phyloP scores from a whole-genome alignment of 2,113 vertebrate genomes.

The Heptranchias perlo region DNA sequence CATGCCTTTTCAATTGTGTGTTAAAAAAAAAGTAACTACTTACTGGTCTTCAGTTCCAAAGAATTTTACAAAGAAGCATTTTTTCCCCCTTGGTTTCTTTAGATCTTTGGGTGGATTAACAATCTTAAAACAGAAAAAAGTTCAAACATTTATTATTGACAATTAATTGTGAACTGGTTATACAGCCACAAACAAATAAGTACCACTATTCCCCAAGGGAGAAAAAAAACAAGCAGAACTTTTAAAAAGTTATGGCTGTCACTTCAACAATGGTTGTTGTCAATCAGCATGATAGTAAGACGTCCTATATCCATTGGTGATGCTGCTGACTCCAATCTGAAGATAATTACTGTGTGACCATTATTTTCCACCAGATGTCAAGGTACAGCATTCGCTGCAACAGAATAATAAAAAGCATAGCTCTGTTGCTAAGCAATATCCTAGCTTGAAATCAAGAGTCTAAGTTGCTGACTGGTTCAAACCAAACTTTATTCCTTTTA shows the following conservation, averaged over 20 bases:
- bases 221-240: not conserved
- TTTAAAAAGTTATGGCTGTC: not conserved
- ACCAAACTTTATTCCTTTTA: not conserved
- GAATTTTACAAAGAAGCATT: conserved; percentile 98
- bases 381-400: not conserved
- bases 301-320: not conserved
- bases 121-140: conserved; percentile 62
- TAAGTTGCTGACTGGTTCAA: not conserved
- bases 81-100: conserved; percentile 96
- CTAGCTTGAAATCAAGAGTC: not conserved
- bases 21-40: conserved; percentile 53
- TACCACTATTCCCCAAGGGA: not conserved
- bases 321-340: not conserved
- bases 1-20: not conserved
- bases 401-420: not conserved
- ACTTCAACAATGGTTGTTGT: not conserved
- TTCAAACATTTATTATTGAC: not conserved
- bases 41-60: conserved; percentile 99
- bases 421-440: not conserved
- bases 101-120: conserved; percentile 97
- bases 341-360: not conserved
- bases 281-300: not conserved
- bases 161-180: not conserved
- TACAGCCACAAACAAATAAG: not conserved
- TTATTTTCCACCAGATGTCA: not conserved